Conservation (phyloP, 2,888 invertebrate genomes). For the Heteromyza rotundicornis region DNA sequence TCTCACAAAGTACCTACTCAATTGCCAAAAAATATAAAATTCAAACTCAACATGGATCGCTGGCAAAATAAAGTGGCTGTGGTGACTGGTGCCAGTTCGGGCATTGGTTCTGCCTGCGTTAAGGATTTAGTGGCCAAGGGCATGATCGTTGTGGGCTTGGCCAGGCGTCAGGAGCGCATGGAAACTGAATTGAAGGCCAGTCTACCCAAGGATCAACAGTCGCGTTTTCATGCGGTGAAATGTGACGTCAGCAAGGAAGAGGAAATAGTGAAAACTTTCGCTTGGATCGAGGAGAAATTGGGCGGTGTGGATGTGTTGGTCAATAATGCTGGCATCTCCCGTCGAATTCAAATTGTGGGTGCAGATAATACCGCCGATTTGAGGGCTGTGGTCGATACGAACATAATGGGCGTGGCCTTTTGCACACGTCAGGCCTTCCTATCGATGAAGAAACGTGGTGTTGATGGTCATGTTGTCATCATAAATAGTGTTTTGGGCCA, state of each 20-base stretch:
- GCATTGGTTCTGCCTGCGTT: conserved; percentile 66
- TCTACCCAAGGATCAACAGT: conserved; percentile 38
- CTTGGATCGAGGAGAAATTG: conserved; percentile 62
- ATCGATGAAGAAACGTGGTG: conserved; percentile 62
- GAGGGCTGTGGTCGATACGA: conserved; percentile 61
- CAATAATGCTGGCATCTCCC: conserved; percentile 65
- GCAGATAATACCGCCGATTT: conserved; percentile 42
- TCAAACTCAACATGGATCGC: conserved; percentile 66
- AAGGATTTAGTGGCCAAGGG: conserved; percentile 63
- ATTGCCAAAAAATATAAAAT: too few relatives aligned
- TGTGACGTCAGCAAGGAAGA: conserved; percentile 67
- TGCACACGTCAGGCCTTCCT: conserved; percentile 64
- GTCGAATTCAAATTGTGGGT: conserved; percentile 11
- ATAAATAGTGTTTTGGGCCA: conserved; percentile 61
- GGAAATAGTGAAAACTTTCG: conserved; percentile 65
- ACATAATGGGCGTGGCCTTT: conserved; percentile 62
- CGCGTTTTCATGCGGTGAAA: conserved; percentile 55
- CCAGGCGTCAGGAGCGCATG: conserved; percentile 63
- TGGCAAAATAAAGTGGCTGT: conserved; percentile 69
- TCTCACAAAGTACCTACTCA: too few relatives aligned
- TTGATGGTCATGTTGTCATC: conserved; percentile 65
- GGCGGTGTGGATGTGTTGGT: conserved; percentile 68
- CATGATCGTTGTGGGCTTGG: conserved; percentile 66
- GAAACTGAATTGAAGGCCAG: conserved; percentile 38
- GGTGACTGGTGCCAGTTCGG: conserved; percentile 70